Conservation (phyloP, 1,140 invertebrate species). For the Mizuhopecten yessoensis region DNA sequence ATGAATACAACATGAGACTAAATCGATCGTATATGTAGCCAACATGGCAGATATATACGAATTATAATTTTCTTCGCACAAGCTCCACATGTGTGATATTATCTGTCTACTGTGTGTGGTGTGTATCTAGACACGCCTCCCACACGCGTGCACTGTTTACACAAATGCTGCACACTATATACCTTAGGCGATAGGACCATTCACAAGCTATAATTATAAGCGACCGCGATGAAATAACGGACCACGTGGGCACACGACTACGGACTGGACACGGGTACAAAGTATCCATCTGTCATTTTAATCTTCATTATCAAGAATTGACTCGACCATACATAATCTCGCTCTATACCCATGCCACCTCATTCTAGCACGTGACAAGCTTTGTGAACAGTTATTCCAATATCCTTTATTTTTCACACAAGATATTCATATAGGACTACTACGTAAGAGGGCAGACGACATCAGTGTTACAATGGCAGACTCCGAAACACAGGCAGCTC, state of each 20-base stretch:
- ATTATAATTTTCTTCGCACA: neutral
- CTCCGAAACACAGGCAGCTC: slow-evolving; percentile 42
- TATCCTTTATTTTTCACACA: neutral
- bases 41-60: neutral
- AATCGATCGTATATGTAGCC: neutral
- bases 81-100: neutral
- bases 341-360: neutral
- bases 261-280: neutral
- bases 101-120: neutral
- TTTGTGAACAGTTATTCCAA: too few species aligned
- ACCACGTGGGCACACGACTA: slow-evolving; percentile 16
- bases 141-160: neutral
- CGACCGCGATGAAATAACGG: neutral
- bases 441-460: slow-evolving; percentile 1
- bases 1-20: too few species aligned
- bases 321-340: neutral
- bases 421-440: neutral
- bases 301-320: neutral
- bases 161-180: neutral
- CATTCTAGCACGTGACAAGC: neutral
- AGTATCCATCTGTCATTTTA: neutral
- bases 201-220: neutral
- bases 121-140: neutral
- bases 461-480: neutral
- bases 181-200: neutral